Evolutionary conservation across 2,888 invertebrate genomes (phyloP).

Genomic region (Pachycephus smyrnensis): DNA sequence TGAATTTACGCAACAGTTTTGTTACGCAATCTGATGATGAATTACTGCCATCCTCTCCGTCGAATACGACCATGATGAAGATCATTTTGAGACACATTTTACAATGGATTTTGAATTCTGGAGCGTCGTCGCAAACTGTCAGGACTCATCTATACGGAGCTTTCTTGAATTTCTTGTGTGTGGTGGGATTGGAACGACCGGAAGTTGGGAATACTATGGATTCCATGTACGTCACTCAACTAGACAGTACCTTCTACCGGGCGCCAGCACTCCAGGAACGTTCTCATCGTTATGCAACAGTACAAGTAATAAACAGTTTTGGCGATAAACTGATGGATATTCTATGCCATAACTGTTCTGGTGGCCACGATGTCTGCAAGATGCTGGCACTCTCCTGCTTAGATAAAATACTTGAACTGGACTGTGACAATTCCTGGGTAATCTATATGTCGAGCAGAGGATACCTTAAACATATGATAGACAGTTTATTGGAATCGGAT

Average conservation of each 20-base stretch:
- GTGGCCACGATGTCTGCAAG: slow-evolving; percentile 90
- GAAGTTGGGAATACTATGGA: slow-evolving; percentile 62
- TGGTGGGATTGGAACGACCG: slow-evolving; percentile 73
- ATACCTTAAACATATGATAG: slow-evolving; percentile 86
- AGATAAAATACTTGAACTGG: slow-evolving; percentile 82
- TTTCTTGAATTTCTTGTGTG: slow-evolving; percentile 82
- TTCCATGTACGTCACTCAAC: slow-evolving; percentile 74
- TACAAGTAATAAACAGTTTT: slow-evolving; percentile 78
- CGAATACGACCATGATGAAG: slow-evolving; percentile 76
- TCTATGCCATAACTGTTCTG: slow-evolving; percentile 87
- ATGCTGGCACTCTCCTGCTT: slow-evolving; percentile 88
- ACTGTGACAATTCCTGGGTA: slow-evolving; percentile 77
- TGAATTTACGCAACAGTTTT: slow-evolving; percentile 81
- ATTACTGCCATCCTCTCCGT: slow-evolving; percentile 57
- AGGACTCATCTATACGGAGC: slow-evolving; percentile 89
- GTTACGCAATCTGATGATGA: slow-evolving; percentile 59
- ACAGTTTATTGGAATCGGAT: slow-evolving; percentile 83
- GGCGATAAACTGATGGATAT: slow-evolving; percentile 86
- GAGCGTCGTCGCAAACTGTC: slow-evolving; percentile 84
- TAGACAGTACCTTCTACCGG: slow-evolving; percentile 72
- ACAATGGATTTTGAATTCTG: slow-evolving; percentile 86
- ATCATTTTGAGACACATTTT: slow-evolving; percentile 81
- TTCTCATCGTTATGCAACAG: slow-evolving; percentile 66
- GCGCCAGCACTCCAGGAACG: slow-evolving; percentile 55
- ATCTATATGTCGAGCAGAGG: slow-evolving; percentile 74